Base-by-base conservation (phyloP, 2,797 vertebrate genomes). In the Gallinago stenura region DNA sequence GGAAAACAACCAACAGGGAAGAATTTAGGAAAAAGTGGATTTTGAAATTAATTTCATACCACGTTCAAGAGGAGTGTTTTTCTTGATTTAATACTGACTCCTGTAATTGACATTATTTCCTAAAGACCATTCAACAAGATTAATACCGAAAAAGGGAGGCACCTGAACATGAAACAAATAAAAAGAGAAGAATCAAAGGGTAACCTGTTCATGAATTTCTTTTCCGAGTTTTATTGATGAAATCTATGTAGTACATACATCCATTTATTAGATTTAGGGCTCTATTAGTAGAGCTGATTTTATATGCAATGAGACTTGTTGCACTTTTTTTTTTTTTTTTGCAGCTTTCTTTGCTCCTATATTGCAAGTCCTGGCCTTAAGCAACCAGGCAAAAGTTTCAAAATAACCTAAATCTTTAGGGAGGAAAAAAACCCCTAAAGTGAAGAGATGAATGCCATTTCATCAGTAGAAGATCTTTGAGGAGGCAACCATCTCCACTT, bases 161-260 rank as follows among this genome's bases (percentile, higher is more conserved):
- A 73, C 72, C 57, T 61, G 70, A 88, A 58, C 62, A 89, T 21
- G 66, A 93, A 90, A 91, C 46, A 80, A 96, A 89, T 70, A 70
- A 89, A 93, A 89, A 75, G 43, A 31, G 30, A 92, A 82, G 77
- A 95, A 88, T 72, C 83, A 92, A 95, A 94, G n/a, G 46, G 39
- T 53, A 94, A 95, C 6, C 1, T 60, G 30, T n/a, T 90, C 28
- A 89, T 31, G 25, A 93, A 51, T 57, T 58, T 37, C 58, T 95
- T 86, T 81, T 61, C 45, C 58, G 46, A 86, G 39, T 70, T 81
- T 82, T 95, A 93, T 28, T 79, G 66, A 83, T 90, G 51, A 83
- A 95, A 88, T 69, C 35, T 83, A 43, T 66, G 66, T 62, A 90
- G 54, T 62, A 86, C 37, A 86, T 83, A 61, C 28, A 78, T 80